Conservation (phyloP, 2,888 invertebrate species). For the Campoplex capitator region DNA sequence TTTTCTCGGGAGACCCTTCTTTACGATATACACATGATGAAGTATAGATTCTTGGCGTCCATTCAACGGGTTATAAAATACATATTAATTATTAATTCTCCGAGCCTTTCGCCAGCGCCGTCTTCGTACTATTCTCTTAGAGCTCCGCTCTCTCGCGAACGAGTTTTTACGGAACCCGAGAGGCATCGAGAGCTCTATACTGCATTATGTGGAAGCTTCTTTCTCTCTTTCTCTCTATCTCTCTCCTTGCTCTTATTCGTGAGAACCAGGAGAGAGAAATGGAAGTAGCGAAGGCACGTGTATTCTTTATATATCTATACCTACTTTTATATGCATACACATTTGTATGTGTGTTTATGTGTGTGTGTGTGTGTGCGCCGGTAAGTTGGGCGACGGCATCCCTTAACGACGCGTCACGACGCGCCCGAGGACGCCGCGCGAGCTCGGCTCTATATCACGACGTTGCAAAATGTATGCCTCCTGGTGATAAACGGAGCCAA, state of each 20-base stretch:
- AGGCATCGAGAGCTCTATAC: slow-evolving; percentile 48
- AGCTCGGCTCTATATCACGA: slow-evolving; percentile 75
- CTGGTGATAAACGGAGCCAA: slow-evolving; percentile 80
- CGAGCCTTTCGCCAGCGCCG: slow-evolving; percentile 9
- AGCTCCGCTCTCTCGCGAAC: slow-evolving; percentile 10
- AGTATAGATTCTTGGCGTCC: slow-evolving; percentile 28
- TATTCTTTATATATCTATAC: slow-evolving; percentile 27
- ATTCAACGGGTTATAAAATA: slow-evolving; percentile 47
- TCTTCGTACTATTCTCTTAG: slow-evolving; percentile 29
- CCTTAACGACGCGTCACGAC: slow-evolving; percentile 77
- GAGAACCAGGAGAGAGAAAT: slow-evolving; percentile 38
- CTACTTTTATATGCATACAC: not conserved
- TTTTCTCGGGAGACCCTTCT: not conserved
- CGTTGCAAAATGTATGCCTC: slow-evolving; percentile 81
- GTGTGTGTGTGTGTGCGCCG: slow-evolving; percentile 37
- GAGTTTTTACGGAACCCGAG: slow-evolving; percentile 59
- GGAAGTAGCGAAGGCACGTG: slow-evolving; percentile 42
- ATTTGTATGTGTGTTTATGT: slow-evolving; percentile 40
- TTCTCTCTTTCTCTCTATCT: slow-evolving; percentile 27
- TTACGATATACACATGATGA: slow-evolving; percentile 22
- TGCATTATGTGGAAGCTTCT: slow-evolving; percentile 53
- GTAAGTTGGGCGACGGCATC: slow-evolving; percentile 67
- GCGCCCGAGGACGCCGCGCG: slow-evolving; percentile 72
- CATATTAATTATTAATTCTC: slow-evolving; percentile 53
- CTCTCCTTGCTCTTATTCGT: slow-evolving; percentile 37